These are phyloP conservation scores for Nipponia nippon DNA, from an alignment of 2,113 vertebrate genomes.

Conservation along the genomic window DNA sequence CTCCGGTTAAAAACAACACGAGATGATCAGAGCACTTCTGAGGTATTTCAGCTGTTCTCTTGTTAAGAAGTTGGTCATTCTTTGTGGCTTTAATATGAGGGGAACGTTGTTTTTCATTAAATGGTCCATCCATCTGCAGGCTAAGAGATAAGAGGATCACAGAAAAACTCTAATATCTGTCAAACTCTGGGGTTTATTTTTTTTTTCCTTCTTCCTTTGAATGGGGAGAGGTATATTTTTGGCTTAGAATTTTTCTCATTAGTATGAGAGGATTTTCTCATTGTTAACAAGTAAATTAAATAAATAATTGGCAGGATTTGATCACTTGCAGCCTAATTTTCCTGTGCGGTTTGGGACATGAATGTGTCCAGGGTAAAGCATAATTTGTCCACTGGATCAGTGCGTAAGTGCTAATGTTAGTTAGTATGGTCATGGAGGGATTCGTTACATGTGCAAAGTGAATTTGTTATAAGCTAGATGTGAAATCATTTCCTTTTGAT, in stretches of 20 bases:
- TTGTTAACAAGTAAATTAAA: conserved; percentile 43
- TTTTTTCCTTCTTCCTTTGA: background rate
- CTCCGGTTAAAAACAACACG: background rate
- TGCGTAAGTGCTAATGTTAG: background rate
- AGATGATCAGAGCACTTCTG: background rate
- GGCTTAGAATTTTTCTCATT: conserved; percentile 17
- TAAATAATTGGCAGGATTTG: conserved; percentile 14
- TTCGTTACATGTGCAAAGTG: conserved; percentile 10
- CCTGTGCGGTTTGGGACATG: background rate
- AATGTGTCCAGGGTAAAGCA: background rate
- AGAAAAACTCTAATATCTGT: conserved; percentile 27
- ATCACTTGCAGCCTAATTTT: conserved; percentile 27
- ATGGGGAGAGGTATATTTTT: background rate
- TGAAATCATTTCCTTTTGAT: conserved; percentile 3
- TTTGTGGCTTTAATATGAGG: background rate
- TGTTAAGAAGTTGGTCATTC: background rate
- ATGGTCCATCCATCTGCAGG: background rate
- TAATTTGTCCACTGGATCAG: conserved; percentile 22
- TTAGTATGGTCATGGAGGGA: background rate
- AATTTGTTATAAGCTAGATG: background rate
- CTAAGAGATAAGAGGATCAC: conserved; percentile 44
- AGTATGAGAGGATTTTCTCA: conserved; percentile 8
- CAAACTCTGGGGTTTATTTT: background rate
- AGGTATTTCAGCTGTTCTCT: background rate
- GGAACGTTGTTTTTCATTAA: conserved; percentile 11